Evolutionary conservation across 2,888 invertebrate species (phyloP).

Genomic region (Cerceris rybyensis): DNA sequence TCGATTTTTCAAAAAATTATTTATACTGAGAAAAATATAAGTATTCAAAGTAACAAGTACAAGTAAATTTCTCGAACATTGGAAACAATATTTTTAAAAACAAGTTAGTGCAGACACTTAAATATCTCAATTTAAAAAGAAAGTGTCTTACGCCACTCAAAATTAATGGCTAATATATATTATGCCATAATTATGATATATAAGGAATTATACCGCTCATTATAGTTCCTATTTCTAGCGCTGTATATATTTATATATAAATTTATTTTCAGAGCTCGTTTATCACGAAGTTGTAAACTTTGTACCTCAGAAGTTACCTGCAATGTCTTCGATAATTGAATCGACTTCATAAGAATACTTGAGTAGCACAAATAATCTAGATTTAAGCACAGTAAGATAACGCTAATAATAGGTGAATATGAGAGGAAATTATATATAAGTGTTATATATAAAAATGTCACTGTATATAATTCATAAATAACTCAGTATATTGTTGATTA

Average conservation of each 20-base stretch:
- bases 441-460: conserved; percentile 51
- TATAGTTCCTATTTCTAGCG: too few relatives aligned
- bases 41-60: too few relatives aligned
- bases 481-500: conserved; percentile 45
- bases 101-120: too few relatives aligned
- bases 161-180: too few relatives aligned
- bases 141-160: too few relatives aligned
- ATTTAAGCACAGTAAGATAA: conserved; percentile 62
- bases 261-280: conserved; percentile 86
- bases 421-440: conserved; percentile 34
- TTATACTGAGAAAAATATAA: too few relatives aligned
- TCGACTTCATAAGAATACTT: conserved; percentile 58
- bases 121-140: too few relatives aligned
- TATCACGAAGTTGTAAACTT: conserved; percentile 92
- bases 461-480: conserved; percentile 67
- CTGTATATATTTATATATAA: not conserved
- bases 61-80: too few relatives aligned
- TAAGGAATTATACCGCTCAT: too few relatives aligned
- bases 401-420: conserved; percentile 43
- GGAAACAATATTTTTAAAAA: too few relatives aligned
- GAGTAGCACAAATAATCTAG: conserved; percentile 48
- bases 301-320: conserved; percentile 84
- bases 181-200: too few relatives aligned
- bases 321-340: conserved; percentile 65
- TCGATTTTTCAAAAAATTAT: too few relatives aligned